These are phyloP conservation scores for Lymantria monacha DNA, from an alignment of 2,888 invertebrate genomes.

Conservation along the genomic window DNA sequence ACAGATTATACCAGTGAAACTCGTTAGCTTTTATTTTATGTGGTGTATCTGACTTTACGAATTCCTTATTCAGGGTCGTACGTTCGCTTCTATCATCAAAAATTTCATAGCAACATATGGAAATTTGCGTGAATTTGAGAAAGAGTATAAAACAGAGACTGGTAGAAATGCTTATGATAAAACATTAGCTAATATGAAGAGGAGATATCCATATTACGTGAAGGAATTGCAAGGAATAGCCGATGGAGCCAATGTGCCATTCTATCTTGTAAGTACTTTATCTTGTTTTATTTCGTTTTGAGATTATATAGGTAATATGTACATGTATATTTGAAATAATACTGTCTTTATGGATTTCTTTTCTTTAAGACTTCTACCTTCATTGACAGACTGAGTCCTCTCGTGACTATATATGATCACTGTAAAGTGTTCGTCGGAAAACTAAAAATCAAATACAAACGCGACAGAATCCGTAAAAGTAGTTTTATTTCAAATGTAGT, in stretches of 20 bases:
- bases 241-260: slow-evolving; percentile 91
- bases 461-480: too few species aligned
- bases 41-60: background rate
- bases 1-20: too few species aligned
- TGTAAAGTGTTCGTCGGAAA: too few species aligned
- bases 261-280: slow-evolving; percentile 83
- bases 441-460: too few species aligned
- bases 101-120: slow-evolving; percentile 84
- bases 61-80: slow-evolving; percentile 85
- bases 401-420: too few species aligned
- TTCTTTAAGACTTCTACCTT: too few species aligned
- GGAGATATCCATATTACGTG: slow-evolving; percentile 90
- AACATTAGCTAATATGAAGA: slow-evolving; percentile 85
- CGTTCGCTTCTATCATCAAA: slow-evolving; percentile 88
- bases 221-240: slow-evolving; percentile 92
- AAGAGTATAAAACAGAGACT: slow-evolving; percentile 86
- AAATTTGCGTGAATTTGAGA: slow-evolving; percentile 86
- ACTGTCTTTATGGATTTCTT: too few species aligned
- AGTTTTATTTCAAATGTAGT: too few species aligned
- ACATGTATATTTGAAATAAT: too few species aligned
- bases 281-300: background rate
- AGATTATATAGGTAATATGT: too few species aligned
- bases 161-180: slow-evolving; percentile 88
- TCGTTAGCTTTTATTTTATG: too few species aligned
- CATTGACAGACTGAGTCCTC: too few species aligned